Evolutionary conservation across 2,797 vertebrate genomes (phyloP).

Genomic region (Notoglanidium macrostoma): DNA sequence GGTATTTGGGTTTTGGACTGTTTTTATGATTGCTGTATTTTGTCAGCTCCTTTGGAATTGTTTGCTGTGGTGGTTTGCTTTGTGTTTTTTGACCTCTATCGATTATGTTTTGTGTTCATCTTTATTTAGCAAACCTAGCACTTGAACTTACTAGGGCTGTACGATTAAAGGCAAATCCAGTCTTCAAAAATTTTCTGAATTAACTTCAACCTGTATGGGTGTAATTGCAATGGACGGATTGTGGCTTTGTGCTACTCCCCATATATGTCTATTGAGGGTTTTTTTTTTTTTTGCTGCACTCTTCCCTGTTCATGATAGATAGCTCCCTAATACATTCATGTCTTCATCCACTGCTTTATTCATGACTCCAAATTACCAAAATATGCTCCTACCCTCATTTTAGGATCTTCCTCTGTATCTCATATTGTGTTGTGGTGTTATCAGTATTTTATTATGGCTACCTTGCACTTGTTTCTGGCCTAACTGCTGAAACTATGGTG

Average conservation of each 20-base stretch:
- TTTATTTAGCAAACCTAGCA: not conserved
- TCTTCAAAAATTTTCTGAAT: not conserved
- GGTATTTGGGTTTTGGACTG: not conserved
- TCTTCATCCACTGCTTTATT: slow-evolving; percentile 7
- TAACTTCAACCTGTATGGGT: not conserved
- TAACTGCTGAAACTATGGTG: not conserved
- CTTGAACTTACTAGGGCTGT: not conserved
- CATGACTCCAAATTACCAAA: not conserved
- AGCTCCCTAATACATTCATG: not conserved
- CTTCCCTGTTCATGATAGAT: not conserved
- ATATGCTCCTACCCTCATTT: not conserved
- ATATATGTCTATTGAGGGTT: not conserved
- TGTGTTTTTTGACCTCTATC: not conserved
- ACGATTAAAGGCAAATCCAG: not conserved
- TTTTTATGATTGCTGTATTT: not conserved
- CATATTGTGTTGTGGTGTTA: not conserved
- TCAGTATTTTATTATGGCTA: not conserved
- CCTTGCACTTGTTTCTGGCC: not conserved
- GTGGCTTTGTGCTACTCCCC: not conserved
- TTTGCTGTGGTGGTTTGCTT: not conserved
- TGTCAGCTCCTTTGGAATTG: too few species aligned
- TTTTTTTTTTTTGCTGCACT: not conserved
- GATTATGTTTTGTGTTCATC: not conserved
- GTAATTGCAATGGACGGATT: not conserved
- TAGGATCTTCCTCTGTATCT: not conserved